Evolutionary conservation across 2,888 invertebrate species (phyloP).

Genomic region (Heliconius sara): DNA sequence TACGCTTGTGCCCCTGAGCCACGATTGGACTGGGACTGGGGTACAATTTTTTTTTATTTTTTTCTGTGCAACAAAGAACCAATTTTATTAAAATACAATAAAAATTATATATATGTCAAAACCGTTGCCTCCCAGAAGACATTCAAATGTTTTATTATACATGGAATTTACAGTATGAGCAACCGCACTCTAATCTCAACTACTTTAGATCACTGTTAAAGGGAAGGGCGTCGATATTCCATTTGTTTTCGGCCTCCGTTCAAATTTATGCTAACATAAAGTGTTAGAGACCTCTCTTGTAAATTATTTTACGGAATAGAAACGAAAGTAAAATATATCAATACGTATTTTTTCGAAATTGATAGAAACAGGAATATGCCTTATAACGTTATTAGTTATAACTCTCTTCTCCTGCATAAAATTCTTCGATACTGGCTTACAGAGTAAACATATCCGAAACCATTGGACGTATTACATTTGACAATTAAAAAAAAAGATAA

Average conservation of each 20-base stretch:
- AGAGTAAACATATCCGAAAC: too few relatives aligned
- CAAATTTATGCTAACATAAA: constrained; percentile 26
- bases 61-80: too few relatives aligned
- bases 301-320: constrained; percentile 18
- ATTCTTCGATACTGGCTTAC: too few relatives aligned
- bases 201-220: constrained; percentile 18
- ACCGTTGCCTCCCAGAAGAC: not conserved
- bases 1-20: too few relatives aligned
- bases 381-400: too few relatives aligned
- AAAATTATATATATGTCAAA: too few relatives aligned
- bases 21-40: too few relatives aligned
- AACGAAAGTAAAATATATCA: constrained; percentile 6
- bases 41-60: too few relatives aligned
- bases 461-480: too few relatives aligned
- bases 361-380: not conserved
- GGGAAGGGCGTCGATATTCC: constrained; percentile 21
- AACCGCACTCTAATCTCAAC: constrained; percentile 5
- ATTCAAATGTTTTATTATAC: not conserved
- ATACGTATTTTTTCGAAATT: not conserved
- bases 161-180: not conserved
- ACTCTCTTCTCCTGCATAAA: too few relatives aligned
- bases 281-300: constrained; percentile 17
- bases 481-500: not conserved
- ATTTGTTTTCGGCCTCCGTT: constrained; percentile 26
- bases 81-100: too few relatives aligned